Evolutionary conservation across 2,797 vertebrate species (phyloP).

Genomic region (Diplodus puntazzo): DNA sequence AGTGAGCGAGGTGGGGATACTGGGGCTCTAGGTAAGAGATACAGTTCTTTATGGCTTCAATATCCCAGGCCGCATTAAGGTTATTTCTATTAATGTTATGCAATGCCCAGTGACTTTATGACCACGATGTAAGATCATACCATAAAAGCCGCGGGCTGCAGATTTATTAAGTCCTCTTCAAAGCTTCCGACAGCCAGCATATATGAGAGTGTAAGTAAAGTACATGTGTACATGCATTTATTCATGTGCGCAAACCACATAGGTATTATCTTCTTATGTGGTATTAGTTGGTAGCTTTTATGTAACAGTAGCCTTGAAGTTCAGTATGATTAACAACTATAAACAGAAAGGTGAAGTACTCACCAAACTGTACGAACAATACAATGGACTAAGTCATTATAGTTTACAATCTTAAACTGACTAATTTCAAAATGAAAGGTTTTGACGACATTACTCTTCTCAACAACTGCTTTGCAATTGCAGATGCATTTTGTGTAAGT

Average conservation of each 20-base stretch:
- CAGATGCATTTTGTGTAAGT: too few species aligned
- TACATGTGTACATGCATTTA: not conserved
- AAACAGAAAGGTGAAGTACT: not conserved
- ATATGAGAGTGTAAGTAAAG: not conserved
- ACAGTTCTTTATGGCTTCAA: not conserved
- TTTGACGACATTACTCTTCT: too few species aligned
- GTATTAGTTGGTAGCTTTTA: not conserved
- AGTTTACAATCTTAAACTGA: not conserved
- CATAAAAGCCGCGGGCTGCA: constrained; percentile 34
- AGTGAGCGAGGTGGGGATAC: constrained; percentile 15
- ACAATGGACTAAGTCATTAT: not conserved
- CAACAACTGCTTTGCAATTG: too few species aligned
- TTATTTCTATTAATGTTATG: constrained; percentile 29
- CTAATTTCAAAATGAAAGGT: not conserved
- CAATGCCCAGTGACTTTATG: constrained; percentile 21
- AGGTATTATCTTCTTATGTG: not conserved
- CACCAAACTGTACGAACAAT: not conserved
- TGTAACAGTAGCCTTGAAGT: not conserved
- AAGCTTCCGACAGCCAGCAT: constrained; percentile 15
- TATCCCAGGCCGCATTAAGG: constrained; percentile 6
- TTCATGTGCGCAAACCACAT: not conserved
- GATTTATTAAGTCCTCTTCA: constrained; percentile 27
- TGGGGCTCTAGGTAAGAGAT: not conserved
- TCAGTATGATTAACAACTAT: not conserved
- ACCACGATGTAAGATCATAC: not conserved